Evolutionary conservation across 2,888 invertebrate genomes (phyloP).

Genomic region (Conops quadrifasciatus): DNA sequence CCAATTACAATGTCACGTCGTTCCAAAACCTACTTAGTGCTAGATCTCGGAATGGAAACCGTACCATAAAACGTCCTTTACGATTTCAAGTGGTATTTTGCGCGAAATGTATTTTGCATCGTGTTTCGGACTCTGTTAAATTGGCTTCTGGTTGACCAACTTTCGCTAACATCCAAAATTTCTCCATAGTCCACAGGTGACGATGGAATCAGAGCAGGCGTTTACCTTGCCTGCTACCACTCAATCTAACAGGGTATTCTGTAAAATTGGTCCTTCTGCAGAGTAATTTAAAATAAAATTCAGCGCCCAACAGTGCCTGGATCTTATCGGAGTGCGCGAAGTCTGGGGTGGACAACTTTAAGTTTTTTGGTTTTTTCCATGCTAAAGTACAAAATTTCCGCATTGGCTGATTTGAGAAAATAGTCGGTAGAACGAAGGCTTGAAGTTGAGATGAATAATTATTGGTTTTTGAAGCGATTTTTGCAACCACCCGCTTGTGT

Average conservation of each 20-base stretch:
- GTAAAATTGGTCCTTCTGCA: neutral
- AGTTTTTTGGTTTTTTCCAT: neutral
- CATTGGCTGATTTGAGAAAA: neutral
- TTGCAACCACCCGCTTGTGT: neutral
- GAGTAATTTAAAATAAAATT: conserved; percentile 11
- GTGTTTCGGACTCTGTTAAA: neutral
- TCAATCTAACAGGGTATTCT: neutral
- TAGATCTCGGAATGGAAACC: neutral
- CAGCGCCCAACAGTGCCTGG: conserved; percentile 2
- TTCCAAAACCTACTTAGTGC: neutral
- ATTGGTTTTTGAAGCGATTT: neutral
- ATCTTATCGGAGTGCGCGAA: neutral
- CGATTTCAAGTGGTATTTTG: conserved; percentile 30
- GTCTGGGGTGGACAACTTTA: conserved; percentile 1
- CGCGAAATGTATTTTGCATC: conserved; percentile 44
- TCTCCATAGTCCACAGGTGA: neutral
- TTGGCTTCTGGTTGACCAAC: neutral
- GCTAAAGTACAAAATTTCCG: neutral
- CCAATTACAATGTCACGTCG: conserved; percentile 35
- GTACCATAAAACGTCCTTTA: conserved; percentile 42
- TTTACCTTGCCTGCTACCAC: neutral
- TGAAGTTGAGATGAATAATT: neutral
- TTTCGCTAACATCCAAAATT: neutral
- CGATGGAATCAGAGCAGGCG: neutral
- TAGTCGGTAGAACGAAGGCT: neutral